Percentiles rank a stretch among this genome's conserved stretches.
Evolutionary conservation across 2,888 invertebrate genomes (phyloP).

Genomic region (Artemia sp.): DNA sequence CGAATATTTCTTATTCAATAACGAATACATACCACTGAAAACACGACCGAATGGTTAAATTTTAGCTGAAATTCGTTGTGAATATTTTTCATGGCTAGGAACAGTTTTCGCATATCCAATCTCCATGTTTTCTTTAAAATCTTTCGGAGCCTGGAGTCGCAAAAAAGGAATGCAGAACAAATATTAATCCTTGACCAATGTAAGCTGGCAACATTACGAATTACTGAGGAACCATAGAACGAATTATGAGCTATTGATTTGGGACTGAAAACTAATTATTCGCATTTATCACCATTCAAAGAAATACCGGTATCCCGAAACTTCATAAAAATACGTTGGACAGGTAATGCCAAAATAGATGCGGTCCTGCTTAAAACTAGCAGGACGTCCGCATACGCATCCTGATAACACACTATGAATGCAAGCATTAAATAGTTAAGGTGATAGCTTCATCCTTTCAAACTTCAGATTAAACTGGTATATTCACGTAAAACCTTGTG

Average conservation of each 20-base stretch:
- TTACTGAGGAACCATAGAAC: not conserved
- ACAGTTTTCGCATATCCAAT: not conserved
- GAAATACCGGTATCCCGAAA: not conserved
- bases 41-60: too few relatives aligned
- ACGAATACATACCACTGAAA: too few relatives aligned
- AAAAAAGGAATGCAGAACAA: not conserved
- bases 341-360: not conserved
- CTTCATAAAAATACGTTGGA: not conserved
- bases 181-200: not conserved
- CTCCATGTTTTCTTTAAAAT: not conserved
- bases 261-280: slow-evolving; percentile 1
- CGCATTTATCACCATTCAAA: too few relatives aligned
- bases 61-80: too few relatives aligned
- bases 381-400: not conserved
- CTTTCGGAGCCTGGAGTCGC: not conserved
- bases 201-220: not conserved
- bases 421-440: not conserved
- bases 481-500: not conserved
- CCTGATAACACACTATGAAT: slow-evolving; percentile 4
- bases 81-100: too few relatives aligned
- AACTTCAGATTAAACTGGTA: not conserved
- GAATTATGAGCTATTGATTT: not conserved
- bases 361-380: not conserved
- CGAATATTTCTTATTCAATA: too few relatives aligned
- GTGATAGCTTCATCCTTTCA: not conserved